A percentile compares a stretch with the other conserved stretches of the same genome.
Evolutionary conservation across 2,797 vertebrate species (phyloP).

Genomic region (Iguana delicatissima): DNA sequence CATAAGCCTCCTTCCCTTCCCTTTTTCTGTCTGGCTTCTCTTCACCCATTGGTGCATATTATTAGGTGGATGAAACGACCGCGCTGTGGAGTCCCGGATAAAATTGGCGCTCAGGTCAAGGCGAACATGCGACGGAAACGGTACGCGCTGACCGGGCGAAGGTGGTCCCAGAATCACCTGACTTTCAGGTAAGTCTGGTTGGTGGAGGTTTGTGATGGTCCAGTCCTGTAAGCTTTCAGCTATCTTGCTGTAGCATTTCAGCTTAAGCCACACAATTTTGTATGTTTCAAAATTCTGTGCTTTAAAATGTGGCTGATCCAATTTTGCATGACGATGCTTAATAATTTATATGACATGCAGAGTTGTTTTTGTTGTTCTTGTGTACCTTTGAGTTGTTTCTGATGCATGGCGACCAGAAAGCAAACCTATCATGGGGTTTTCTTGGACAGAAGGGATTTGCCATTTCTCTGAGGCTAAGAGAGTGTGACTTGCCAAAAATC

Average conservation of each 20-base stretch:
- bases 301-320: neutral
- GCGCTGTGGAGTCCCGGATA: slow-evolving; percentile 93
- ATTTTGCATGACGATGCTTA: neutral
- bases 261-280: too few species aligned
- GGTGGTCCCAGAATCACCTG: slow-evolving; percentile 81
- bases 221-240: too few species aligned
- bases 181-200: slow-evolving; percentile 80
- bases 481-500: too few species aligned
- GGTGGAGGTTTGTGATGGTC: neutral
- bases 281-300: too few species aligned
- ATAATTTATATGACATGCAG: too few species aligned
- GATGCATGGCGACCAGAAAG: too few species aligned
- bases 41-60: fast-evolving
- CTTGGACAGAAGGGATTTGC: too few species aligned
- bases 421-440: too few species aligned
- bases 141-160: slow-evolving; percentile 85
- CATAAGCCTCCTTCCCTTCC: too few species aligned
- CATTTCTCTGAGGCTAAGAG: too few species aligned
- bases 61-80: slow-evolving; percentile 92
- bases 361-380: too few species aligned
- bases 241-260: neutral
- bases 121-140: slow-evolving; percentile 91
- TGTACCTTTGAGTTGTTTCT: too few species aligned
- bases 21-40: slow-evolving; percentile 11
- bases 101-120: slow-evolving; percentile 91